Conservation (phyloP, 2,113 vertebrate species). For the Cisticola juncidis region DNA sequence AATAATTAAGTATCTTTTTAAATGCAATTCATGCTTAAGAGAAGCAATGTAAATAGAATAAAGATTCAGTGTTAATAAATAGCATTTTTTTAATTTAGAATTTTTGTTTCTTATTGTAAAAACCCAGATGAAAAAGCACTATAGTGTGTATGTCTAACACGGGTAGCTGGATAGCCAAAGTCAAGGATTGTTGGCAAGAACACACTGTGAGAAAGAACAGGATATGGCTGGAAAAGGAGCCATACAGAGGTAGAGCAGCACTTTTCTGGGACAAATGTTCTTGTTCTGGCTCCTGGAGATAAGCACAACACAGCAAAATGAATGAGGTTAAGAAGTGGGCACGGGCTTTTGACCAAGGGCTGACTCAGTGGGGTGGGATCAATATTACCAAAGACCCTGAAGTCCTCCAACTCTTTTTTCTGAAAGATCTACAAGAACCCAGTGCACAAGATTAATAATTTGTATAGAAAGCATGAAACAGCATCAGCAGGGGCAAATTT, state of each 20-base stretch:
- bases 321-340: neutral
- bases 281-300: neutral
- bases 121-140: neutral
- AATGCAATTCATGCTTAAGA: neutral
- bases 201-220: neutral
- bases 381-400: neutral
- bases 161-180: neutral
- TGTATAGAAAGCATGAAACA: neutral
- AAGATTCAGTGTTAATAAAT: neutral
- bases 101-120: neutral
- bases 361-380: neutral
- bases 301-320: neutral
- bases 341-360: neutral
- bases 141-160: neutral
- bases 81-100: neutral
- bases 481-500: rapidly evolving
- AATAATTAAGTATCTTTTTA: neutral
- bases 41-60: neutral
- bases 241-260: neutral
- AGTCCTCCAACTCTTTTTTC: rapidly evolving
- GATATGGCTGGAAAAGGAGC: neutral
- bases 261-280: neutral
- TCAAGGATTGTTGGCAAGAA: neutral
- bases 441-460: neutral
- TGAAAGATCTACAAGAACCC: neutral